Evolutionary conservation across 2,797 vertebrate genomes (phyloP).

Genomic region (Darevskia nairensis): DNA sequence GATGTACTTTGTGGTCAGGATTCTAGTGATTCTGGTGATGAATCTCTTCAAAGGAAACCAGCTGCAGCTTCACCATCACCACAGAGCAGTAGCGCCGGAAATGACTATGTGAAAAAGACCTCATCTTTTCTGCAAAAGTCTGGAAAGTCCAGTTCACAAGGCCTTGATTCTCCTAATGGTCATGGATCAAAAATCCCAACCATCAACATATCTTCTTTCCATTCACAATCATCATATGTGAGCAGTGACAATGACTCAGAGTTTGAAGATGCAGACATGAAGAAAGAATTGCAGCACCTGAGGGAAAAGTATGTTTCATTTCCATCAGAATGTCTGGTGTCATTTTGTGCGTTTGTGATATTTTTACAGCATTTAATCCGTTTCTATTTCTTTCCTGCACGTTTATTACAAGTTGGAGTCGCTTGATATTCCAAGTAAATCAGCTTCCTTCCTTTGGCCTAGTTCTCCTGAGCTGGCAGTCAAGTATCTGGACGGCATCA

Average conservation of each 20-base stretch:
- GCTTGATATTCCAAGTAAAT: background rate
- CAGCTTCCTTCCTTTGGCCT: background rate
- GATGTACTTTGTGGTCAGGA: conserved; percentile 85
- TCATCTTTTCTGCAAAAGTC: conserved; percentile 90
- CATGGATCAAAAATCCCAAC: conserved; percentile 83
- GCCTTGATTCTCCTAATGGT: conserved; percentile 84
- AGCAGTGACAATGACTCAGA: conserved; percentile 99
- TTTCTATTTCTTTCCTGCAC: background rate
- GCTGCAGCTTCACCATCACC: conserved; percentile 71
- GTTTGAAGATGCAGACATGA: conserved; percentile 95
- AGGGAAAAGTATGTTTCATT: conserved; percentile 90
- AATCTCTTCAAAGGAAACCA: conserved; percentile 80
- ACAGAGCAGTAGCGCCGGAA: conserved; percentile 80
- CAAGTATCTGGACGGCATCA: background rate
- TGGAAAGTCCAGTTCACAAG: conserved; percentile 85
- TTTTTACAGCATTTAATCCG: background rate
- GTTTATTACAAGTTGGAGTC: background rate
- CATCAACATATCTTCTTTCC: conserved; percentile 83
- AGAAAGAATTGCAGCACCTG: conserved; percentile 91
- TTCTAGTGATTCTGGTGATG: conserved; percentile 89
- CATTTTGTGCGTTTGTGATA: background rate
- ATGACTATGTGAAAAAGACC: conserved; percentile 92
- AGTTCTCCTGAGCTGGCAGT: background rate
- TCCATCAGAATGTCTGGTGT: background rate
- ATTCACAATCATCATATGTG: conserved; percentile 89